These are phyloP conservation scores for Silvanus unidentatus DNA, from an alignment of 2,888 invertebrate genomes.

Conservation along the genomic window DNA sequence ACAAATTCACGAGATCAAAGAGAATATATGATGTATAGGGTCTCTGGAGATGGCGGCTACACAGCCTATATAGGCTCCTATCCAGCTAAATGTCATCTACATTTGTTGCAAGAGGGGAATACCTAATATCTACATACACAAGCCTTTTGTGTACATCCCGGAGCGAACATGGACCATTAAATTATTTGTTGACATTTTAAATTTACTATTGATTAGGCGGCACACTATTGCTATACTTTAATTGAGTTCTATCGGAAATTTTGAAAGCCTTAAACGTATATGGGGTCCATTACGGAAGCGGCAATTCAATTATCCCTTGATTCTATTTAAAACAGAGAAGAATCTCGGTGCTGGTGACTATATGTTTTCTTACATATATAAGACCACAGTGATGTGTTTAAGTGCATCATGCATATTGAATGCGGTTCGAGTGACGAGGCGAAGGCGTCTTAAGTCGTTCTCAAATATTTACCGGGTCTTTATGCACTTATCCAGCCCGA, in stretches of 20 bases:
- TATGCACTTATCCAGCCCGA: slow-evolving; percentile 20
- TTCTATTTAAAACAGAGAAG: no score
- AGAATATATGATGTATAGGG: slow-evolving; percentile 23
- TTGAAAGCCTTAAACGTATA: no score
- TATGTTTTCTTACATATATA: no score
- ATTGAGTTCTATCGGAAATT: no score
- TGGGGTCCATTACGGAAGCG: no score
- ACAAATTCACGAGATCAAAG: slow-evolving; percentile 31
- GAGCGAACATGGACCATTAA: no score
- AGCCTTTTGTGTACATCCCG: no score
- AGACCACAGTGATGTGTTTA: slow-evolving; percentile 19
- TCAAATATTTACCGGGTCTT: slow-evolving; percentile 33
- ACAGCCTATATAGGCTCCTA: slow-evolving; percentile 7
- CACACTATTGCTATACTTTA: slow-evolving; percentile 5
- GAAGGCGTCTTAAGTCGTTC: slow-evolving; percentile 26
- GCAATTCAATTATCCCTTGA: no score
- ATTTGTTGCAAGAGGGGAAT: slow-evolving; percentile 15
- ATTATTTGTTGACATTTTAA: no score
- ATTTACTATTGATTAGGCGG: no score
- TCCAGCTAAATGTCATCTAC: slow-evolving; percentile 28
- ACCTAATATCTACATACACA: no score
- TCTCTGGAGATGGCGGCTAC: slow-evolving; percentile 17
- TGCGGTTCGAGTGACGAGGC: slow-evolving; percentile 26
- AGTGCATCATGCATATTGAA: slow-evolving; percentile 36
- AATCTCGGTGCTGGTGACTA: no score